Evolutionary conservation across 2,888 invertebrate species (phyloP).

Genomic region (Chorisops tibialis): DNA sequence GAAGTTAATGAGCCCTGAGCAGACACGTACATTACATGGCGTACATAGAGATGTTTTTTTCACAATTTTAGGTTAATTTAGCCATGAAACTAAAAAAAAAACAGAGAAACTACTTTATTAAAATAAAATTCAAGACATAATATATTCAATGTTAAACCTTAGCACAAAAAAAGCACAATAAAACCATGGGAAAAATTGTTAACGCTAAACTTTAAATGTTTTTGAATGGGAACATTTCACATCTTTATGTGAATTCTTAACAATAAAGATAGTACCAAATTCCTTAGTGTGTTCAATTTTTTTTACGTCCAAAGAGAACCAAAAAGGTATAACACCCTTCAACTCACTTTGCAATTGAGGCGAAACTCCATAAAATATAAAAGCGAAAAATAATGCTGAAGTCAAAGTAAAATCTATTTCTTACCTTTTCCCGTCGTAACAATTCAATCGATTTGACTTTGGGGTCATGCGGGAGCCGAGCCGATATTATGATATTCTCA

Average conservation of each 20-base stretch:
- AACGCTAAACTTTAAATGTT: no score
- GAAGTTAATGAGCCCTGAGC: no score
- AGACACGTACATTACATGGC: no score
- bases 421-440: conserved; percentile 70
- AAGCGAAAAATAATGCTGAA: conserved; percentile 15
- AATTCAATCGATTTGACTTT: conserved; percentile 64
- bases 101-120: no score
- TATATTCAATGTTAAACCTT: no score
- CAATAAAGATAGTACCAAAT: conserved; percentile 15
- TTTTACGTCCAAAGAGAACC: conserved; percentile 3
- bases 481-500: conserved; percentile 84
- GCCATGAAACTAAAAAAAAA: no score
- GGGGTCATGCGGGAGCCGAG: conserved; percentile 65
- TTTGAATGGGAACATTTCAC: background rate
- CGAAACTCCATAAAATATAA: conserved; percentile 15
- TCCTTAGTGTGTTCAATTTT: conserved; percentile 11
- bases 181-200: no score
- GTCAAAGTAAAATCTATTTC: conserved; percentile 25
- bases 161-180: no score
- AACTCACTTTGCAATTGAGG: conserved; percentile 10
- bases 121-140: no score
- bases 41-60: no score
- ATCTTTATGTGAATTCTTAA: background rate
- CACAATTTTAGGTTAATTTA: no score
- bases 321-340: conserved; percentile 5